Base-by-base conservation (phyloP, 1,140 invertebrate species). In the Cydia strobilella region DNA sequence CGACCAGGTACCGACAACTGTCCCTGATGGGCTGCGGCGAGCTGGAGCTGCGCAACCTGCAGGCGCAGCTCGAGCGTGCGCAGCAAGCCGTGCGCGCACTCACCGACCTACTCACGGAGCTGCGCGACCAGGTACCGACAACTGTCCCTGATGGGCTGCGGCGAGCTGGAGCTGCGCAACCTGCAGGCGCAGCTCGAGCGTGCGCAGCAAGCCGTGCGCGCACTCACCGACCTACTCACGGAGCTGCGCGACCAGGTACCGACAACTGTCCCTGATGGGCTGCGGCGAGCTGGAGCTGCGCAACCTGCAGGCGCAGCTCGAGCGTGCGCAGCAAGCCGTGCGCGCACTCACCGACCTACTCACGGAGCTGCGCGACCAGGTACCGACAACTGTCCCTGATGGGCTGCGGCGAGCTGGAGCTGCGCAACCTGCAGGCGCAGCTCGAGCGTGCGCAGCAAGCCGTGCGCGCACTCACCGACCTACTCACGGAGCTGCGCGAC, bases 311-410 rank as follows among this genome's bases (percentile, higher is more conserved):
- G 93, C 94, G 4, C 97, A 98, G 86, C 93, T 99, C n/a, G 96
- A 98, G 89, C 94, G 94, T 42, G 98, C 98, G 45, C 97, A 98
- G 88, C 84, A 93, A 42, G 93, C 98, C 73, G 96, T 99, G 3
- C 95, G 95, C 76, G 96, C 95, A 76, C 94, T 99, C 48, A 98
- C 97, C 2, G 95, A 96, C 75, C 97, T 99, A 89, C 94, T 99
- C 39, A 95, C 95, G 72, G 98, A 99, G n/a, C n/a, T n/a, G n/a
- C n/a, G n/a, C n/a, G 98, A 99, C 92, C 98, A 98, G 94, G 96
- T n/a, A n/a, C n/a, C n/a, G n/a, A n/a, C n/a, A n/a, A n/a, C n/a
- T n/a, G n/a, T n/a, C n/a, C n/a, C n/a, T n/a, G n/a, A n/a, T n/a
- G n/a, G n/a, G n/a, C n/a, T n/a, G n/a, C n/a, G n/a, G n/a, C n/a